These are phyloP conservation scores for Geotrupes spiniger DNA, from an alignment of 2,888 invertebrate species.

Conservation along the genomic window DNA sequence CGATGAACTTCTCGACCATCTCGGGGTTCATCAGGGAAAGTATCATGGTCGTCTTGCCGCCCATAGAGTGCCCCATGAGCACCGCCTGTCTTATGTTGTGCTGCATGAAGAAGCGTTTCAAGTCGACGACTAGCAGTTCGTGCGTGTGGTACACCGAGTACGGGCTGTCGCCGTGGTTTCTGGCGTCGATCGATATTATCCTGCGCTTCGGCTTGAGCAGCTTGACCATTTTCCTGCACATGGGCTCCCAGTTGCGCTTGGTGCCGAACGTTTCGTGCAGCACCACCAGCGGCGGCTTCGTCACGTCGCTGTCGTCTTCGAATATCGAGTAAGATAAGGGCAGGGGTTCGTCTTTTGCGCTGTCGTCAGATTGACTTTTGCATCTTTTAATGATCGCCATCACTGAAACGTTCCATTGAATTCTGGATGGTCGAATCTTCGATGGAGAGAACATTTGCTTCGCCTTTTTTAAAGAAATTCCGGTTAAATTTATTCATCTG, in stretches of 20 bases:
- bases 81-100: neutral
- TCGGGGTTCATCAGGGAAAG: neutral
- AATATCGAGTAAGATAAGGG: neutral
- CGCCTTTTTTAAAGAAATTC: too few relatives aligned
- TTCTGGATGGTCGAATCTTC: too few relatives aligned
- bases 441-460: too few relatives aligned
- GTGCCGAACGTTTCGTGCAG: neutral
- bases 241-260: neutral
- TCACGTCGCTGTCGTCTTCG: neutral
- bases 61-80: neutral
- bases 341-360: neutral
- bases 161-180: conserved; percentile 2
- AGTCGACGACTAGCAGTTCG: neutral
- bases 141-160: neutral
- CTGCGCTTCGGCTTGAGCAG: neutral
- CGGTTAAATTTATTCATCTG: too few relatives aligned
- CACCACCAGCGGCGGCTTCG: neutral
- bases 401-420: too few relatives aligned
- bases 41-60: neutral
- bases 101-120: neutral
- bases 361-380: too few relatives aligned
- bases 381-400: too few relatives aligned
- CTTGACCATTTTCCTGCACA: neutral
- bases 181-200: neutral
- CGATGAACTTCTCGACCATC: neutral